These are phyloP conservation scores for Paedocypris sp. DNA, from an alignment of 2,113 vertebrate genomes.

Conservation along the genomic window DNA sequence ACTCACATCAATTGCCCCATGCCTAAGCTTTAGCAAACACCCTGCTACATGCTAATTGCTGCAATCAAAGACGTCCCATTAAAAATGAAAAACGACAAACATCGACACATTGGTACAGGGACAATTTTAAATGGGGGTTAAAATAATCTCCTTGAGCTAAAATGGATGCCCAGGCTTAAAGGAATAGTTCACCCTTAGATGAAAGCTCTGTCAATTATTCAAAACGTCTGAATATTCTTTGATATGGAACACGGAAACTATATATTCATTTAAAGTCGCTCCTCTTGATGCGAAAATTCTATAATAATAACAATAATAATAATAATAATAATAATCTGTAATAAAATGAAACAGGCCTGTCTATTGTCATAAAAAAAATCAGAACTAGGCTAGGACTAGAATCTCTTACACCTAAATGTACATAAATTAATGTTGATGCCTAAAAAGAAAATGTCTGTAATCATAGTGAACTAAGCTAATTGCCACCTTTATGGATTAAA, in stretches of 20 bases:
- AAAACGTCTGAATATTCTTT: background rate
- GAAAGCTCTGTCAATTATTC: background rate
- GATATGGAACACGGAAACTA: background rate
- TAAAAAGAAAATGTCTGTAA: too few relatives aligned
- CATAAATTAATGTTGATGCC: too few relatives aligned
- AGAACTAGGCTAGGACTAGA: too few relatives aligned
- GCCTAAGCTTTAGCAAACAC: constrained; percentile 47
- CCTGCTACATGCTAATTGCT: constrained; percentile 18
- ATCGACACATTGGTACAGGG: constrained; percentile 31
- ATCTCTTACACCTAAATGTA: too few relatives aligned
- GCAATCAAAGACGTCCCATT: background rate
- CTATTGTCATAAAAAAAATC: too few relatives aligned
- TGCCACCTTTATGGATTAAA: too few relatives aligned
- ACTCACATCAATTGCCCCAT: constrained; percentile 41
- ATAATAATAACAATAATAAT: too few relatives aligned
- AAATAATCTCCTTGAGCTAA: constrained; percentile 51
- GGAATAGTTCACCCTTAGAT: constrained; percentile 1
- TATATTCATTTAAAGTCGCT: too few relatives aligned
- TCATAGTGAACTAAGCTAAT: too few relatives aligned
- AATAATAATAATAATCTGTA: too few relatives aligned
- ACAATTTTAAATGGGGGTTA: constrained; percentile 43
- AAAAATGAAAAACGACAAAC: background rate
- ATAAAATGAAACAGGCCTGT: too few relatives aligned
- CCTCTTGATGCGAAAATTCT: too few relatives aligned
- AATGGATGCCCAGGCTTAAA: constrained; percentile 66